These are phyloP conservation scores for Leptura quadrifasciata DNA, from an alignment of 2,888 invertebrate genomes.

Conservation along the genomic window DNA sequence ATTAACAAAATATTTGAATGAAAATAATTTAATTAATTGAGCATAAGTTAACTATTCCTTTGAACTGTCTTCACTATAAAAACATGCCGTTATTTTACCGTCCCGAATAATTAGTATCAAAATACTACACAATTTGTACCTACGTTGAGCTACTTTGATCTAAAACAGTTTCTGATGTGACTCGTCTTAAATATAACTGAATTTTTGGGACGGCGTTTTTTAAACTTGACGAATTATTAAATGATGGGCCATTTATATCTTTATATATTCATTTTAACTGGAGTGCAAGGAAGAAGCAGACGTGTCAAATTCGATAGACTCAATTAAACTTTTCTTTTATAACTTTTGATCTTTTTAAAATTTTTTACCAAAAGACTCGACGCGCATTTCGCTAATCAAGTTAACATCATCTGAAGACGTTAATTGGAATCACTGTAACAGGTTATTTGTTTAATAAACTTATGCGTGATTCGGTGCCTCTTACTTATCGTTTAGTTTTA, in stretches of 20 bases:
- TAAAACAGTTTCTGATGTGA: slow-evolving; percentile 9
- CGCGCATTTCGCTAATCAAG: too few species aligned
- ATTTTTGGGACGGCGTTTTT: background rate
- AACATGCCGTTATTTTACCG: slow-evolving; percentile 18
- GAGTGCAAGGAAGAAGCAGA: too few species aligned
- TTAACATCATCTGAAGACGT: too few species aligned
- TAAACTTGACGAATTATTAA: background rate
- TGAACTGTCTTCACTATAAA: slow-evolving; percentile 13
- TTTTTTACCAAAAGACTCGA: background rate
- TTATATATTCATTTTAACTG: background rate
- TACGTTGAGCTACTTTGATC: slow-evolving; percentile 20
- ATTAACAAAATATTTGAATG: background rate
- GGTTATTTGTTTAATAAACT: too few species aligned
- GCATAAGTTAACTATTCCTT: slow-evolving; percentile 3
- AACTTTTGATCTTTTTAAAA: background rate
- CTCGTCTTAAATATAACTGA: background rate
- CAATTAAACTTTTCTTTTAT: background rate
- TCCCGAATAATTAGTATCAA: slow-evolving; percentile 22
- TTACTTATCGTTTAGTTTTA: too few species aligned
- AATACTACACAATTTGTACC: slow-evolving; percentile 25
- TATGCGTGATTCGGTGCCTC: too few species aligned
- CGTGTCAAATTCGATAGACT: too few species aligned
- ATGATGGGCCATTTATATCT: background rate
- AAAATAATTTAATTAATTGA: slow-evolving; percentile 26
- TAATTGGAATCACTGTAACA: too few species aligned